Base-by-base conservation (phyloP, 2,888 invertebrate species). In the Danaus chrysippus region DNA sequence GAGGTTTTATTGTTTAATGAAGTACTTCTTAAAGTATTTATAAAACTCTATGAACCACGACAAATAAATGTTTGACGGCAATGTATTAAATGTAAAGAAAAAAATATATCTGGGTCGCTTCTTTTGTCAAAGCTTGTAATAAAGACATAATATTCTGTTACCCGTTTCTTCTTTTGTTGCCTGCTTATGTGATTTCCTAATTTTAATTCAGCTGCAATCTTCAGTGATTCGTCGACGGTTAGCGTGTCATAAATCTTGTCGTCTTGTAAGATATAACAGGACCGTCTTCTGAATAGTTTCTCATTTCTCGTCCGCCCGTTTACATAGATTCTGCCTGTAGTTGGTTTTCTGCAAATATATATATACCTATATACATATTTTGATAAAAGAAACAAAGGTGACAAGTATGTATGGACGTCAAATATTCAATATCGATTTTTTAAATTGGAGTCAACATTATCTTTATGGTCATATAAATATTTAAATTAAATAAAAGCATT, bases 261-360 rank as follows among this genome's bases (percentile, higher is more conserved):
- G 73, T 96, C 94, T 82, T 98, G 98, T 91, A 97, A 96, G 68
- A 98, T 98, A 85, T 97, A 98, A 71, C 97, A 97, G 3, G 96
- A 94, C 67, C 95, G 93, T 73, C 94, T 93, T 53, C 95, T 92
- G 72, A 97, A 95, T 62, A 91, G 85, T 69, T 94, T 92, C 67
- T 95, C 91, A 70, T 95, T 92, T 46, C 96, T 90, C 54, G 90
- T 76, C 42, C 92, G 91, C 3, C 94, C 95, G 77, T 97, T 97
- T n/a, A 97, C 92, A 54, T 87, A 86, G 43, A 97, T 92, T 23
- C 86, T 91, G 0, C 98, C 98, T 15, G 84, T 88, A n/a, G 87
- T 80, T 3, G 82, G 83, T 66, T 85, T 82, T 64, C 91, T 91
- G 83, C 10, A 84, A 83, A 60, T 15, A 58, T 68, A 61, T 13